Base-by-base conservation (phyloP, 2,888 invertebrate species). In the Ferrisia virgata region DNA sequence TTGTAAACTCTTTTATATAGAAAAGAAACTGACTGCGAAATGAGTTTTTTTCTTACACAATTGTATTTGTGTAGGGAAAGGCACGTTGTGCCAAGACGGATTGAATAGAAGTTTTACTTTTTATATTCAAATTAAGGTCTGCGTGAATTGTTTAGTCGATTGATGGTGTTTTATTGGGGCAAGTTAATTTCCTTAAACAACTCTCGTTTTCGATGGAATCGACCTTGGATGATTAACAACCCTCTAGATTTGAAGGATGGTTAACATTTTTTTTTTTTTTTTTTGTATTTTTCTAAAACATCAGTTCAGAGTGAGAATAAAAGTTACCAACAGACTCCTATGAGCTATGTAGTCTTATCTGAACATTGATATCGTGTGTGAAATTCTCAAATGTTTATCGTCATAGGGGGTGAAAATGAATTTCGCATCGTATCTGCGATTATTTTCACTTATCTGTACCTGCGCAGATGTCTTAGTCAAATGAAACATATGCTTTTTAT, bases 171-270 rank as follows among this genome's bases (percentile, higher is more conserved):
- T 64, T 64, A 64, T 64, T 64, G 64, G 64, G 64, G 64, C 28
- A 28, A 28, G 64, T 64, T 64, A 64, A 64, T 64, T 64, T 64
- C 64, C 64, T 28, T 64, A 64, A 64, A 64, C 64, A 64, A 64
- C 64, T 64, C 64, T 64, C 64, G 64, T 28, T 64, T 64, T 64
- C 64, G 64, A 64, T 22, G 0, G 22, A 8, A 13, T 28, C 64
- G 64, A 28, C 64, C 64, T 64, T 64, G 64, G n/a, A 64, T 64
- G 53, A 64, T 64, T 64, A 64, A 28, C 64, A 64, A 64, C 64
- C 64, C 64, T 28, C 3, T 22, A 8, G 64, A 39, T 39, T 39
- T 39, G 6, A 39, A 39, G 39, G n/a, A n/a, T n/a, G n/a, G n/a
- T n/a, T n/a, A n/a, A n/a, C n/a, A n/a, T n/a, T n/a, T n/a, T n/a